Evolutionary conservation across 2,888 invertebrate genomes (phyloP).

Genomic region (Acanthosepion lycidas): DNA sequence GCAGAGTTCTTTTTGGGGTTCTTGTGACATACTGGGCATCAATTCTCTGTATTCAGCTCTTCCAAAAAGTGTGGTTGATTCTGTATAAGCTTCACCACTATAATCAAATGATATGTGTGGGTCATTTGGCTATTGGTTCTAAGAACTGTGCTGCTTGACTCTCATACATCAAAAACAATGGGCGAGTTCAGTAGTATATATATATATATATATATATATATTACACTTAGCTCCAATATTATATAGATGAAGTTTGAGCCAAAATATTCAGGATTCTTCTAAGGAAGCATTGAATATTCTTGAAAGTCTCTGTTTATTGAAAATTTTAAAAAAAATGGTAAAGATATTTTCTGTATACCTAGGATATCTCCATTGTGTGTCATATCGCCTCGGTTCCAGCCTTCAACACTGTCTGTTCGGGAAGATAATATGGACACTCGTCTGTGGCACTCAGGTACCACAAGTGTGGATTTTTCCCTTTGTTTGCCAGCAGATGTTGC

Average conservation of each 20-base stretch:
- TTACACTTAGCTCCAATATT: background rate
- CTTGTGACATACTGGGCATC: no score
- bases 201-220: no score
- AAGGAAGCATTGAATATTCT: background rate
- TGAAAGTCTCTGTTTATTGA: background rate
- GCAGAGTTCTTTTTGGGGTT: no score
- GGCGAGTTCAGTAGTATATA: no score
- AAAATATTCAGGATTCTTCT: background rate
- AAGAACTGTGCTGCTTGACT: no score
- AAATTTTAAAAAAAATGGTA: background rate
- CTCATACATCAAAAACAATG: no score
- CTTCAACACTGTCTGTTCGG: slow-evolving; percentile 9
- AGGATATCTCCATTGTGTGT: background rate
- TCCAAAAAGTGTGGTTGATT: no score
- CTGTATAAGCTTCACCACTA: no score
- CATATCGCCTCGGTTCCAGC: background rate
- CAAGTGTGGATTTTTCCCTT: background rate
- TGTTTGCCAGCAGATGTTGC: background rate
- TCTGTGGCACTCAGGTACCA: slow-evolving; percentile 33
- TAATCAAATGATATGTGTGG: no score
- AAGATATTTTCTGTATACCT: background rate
- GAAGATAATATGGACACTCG: background rate
- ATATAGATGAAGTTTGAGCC: background rate
- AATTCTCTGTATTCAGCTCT: no score
- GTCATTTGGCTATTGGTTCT: no score